These are phyloP conservation scores for Creontiades dilutus DNA, from an alignment of 2,888 invertebrate species.

Conservation along the genomic window DNA sequence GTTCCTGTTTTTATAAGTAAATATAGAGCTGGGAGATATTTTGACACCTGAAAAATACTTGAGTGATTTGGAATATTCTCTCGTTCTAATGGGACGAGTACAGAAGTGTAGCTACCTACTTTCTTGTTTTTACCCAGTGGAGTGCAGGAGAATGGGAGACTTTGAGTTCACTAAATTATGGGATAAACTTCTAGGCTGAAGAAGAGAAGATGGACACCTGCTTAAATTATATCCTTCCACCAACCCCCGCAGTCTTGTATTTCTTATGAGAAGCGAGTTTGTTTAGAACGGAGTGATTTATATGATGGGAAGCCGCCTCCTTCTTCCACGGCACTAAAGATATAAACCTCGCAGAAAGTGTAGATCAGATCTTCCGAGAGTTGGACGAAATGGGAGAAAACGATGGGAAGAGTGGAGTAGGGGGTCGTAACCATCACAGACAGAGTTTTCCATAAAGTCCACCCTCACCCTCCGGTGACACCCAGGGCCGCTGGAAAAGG, in stretches of 20 bases:
- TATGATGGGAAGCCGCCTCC: slow-evolving; percentile 32
- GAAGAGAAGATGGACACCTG: slow-evolving; percentile 39
- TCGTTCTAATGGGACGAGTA: too few relatives aligned
- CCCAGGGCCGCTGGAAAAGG: slow-evolving; percentile 9
- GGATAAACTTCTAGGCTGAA: slow-evolving; percentile 25
- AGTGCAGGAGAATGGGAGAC: not conserved
- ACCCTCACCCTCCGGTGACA: slow-evolving; percentile 24
- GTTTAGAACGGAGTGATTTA: slow-evolving; percentile 46
- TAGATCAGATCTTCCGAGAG: slow-evolving; percentile 47
- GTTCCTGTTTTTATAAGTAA: too few relatives aligned
- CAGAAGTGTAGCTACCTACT: too few relatives aligned
- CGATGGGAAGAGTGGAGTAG: not conserved
- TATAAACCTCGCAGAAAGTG: slow-evolving; percentile 50
- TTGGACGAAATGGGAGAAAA: slow-evolving; percentile 7
- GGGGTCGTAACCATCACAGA: slow-evolving; percentile 52
- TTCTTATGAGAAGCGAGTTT: slow-evolving; percentile 36
- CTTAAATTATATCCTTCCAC: slow-evolving; percentile 32
- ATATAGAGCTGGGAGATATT: too few relatives aligned
- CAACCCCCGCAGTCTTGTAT: slow-evolving; percentile 10
- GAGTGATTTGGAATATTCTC: too few relatives aligned
- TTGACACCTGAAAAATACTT: too few relatives aligned
- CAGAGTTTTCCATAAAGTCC: slow-evolving; percentile 64
- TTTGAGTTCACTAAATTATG: slow-evolving; percentile 6
- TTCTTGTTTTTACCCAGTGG: too few relatives aligned
- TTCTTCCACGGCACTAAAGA: not conserved